Base-by-base conservation (phyloP, 2,113 vertebrate genomes). In the Siniperca knerii region DNA sequence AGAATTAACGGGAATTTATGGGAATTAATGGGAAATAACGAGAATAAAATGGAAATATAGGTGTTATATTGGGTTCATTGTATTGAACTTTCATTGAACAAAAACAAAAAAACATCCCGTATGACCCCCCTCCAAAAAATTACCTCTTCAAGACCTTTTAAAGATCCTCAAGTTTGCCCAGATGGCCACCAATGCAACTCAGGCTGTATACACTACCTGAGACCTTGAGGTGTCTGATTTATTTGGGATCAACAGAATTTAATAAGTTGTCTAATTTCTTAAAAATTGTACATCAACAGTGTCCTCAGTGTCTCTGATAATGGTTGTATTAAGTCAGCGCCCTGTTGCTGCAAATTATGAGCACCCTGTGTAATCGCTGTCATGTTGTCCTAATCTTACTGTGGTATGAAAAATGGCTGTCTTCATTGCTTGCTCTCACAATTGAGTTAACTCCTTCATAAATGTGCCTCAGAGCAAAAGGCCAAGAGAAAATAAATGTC, bases 361-460 rank as follows among this genome's bases (percentile, higher is more conserved):
- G 76, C 73, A 48, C 69, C 71, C 86, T 54, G 57, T 81, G 58
- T 91, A 90, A 92, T 92, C 48, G 71, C 85, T 81, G 87, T 95
- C 93, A 84, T 92, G 90, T 92, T 75, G 75, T 77, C 81, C 88
- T 94, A 93, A 93, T 93, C 82, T 92, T 21, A 90, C 80, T 82
- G 78, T 52, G 71, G n/a, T 12, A 70, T 94, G 91, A 94, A 82
- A 91, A 92, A 94, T 81, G 60, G 75, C 75, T n/a, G 7, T 21
- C 75, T 70, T 87, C 79, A 87, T 91, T 85, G 83, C 81, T 82
- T 10, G 9, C 69, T 89, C 64, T 83, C 25, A 71, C 52, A 90
- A 93, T 87, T 79, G 77, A 91, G 92, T 93, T 92, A 90, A 77
- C 61, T 64, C 75, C 77, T 71, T 42, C 44, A 90, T 90, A 85